A percentile compares a stretch with the other conserved stretches of the same genome.
phyloP scores from a whole-genome alignment of 2,888 invertebrate genomes.

The Onchidella celtica region DNA sequence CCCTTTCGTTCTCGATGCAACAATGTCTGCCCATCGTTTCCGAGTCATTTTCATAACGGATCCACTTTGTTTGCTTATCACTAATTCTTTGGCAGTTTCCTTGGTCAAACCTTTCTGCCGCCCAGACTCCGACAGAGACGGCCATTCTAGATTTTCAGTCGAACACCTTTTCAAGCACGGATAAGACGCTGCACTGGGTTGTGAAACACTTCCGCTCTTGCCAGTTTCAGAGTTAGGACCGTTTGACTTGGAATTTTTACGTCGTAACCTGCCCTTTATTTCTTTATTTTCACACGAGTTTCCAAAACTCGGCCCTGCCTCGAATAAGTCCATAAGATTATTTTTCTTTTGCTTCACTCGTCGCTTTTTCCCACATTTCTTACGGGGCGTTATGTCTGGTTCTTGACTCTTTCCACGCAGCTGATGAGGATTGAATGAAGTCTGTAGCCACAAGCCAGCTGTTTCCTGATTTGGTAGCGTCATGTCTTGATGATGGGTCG shows the following conservation, averaged over 20 bases:
- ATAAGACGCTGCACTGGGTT: background rate
- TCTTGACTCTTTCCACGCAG: background rate
- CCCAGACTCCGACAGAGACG: constrained; percentile 7
- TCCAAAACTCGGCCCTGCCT: background rate
- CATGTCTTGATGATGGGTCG: too few species aligned
- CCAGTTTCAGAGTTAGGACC: background rate
- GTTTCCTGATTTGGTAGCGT: too few species aligned
- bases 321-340: background rate
- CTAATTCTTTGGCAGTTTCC: constrained; percentile 30
- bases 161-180: background rate
- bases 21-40: constrained; percentile 13
- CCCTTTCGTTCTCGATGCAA: background rate
- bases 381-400: background rate
- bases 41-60: background rate
- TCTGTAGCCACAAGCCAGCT: too few species aligned
- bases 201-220: background rate
- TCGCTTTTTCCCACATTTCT: background rate
- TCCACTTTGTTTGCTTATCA: constrained; percentile 6
- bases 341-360: background rate
- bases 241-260: background rate
- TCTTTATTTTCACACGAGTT: background rate
- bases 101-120: constrained; percentile 11
- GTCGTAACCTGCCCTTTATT: background rate
- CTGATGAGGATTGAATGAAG: too few species aligned
- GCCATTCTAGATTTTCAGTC: constrained; percentile 28